Conservation (phyloP, 1,140 invertebrate species). For the Lutraria rhynchaena region DNA sequence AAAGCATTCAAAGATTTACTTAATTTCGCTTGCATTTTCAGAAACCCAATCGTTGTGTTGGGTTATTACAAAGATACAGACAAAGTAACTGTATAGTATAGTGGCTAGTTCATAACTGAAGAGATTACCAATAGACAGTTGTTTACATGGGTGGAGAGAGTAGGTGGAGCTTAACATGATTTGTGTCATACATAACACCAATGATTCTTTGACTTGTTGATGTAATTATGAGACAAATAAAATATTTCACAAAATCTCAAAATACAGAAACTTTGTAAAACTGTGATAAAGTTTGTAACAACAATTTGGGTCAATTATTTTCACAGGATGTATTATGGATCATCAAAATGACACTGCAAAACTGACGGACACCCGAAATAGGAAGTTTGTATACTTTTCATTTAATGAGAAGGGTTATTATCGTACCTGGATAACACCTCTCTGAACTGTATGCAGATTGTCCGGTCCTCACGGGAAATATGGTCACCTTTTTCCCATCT, state of each 20-base stretch:
- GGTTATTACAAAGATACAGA: too few species aligned
- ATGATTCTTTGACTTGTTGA: too few species aligned
- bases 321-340: not conserved
- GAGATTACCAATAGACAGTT: too few species aligned
- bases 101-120: too few species aligned
- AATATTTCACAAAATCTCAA: not conserved
- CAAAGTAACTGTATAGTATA: too few species aligned
- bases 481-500: slow-evolving; percentile 18
- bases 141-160: too few species aligned
- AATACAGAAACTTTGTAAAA: not conserved
- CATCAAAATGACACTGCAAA: not conserved
- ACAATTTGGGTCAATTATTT: not conserved
- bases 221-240: not conserved
- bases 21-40: too few species aligned
- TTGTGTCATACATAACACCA: too few species aligned
- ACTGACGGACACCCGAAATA: not conserved
- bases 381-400: not conserved
- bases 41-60: too few species aligned
- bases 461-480: not conserved
- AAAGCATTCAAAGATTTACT: too few species aligned
- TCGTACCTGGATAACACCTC: slow-evolving; percentile 38
- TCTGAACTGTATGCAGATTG: slow-evolving; percentile 39
- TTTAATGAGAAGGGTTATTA: not conserved
- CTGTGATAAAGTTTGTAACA: not conserved
- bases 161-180: too few species aligned